Evolutionary conservation across 2,888 invertebrate genomes (phyloP).

Genomic region (Cerastis leucographa): DNA sequence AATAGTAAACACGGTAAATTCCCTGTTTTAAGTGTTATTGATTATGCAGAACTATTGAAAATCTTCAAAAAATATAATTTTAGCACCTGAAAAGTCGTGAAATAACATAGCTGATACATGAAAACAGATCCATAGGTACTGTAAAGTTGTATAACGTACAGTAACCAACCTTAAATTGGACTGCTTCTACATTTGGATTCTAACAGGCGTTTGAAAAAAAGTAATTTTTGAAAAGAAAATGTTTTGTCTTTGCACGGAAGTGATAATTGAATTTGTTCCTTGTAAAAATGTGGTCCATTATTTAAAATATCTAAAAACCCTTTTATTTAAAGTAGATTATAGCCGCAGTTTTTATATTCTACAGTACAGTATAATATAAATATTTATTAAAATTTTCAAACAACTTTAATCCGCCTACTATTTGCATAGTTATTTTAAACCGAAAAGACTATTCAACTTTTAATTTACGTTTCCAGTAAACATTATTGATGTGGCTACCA

Average conservation of each 20-base stretch:
- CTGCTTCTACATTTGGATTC: not conserved
- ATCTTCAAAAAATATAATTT: not conserved
- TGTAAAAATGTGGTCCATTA: not conserved
- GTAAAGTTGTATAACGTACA: not conserved
- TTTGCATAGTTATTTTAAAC: not conserved
- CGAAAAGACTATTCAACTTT: not conserved
- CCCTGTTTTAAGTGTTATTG: too few species aligned
- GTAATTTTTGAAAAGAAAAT: not conserved
- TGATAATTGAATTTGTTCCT: not conserved
- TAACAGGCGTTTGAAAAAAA: not conserved
- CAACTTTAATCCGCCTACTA: conserved; percentile 20
- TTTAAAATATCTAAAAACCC: not conserved
- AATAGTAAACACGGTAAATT: too few species aligned
- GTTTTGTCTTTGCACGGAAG: not conserved
- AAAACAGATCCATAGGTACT: not conserved
- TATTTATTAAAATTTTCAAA: conserved; percentile 4
- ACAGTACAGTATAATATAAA: not conserved
- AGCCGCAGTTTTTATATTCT: not conserved
- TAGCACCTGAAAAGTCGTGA: not conserved
- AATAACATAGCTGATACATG: not conserved
- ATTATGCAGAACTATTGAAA: not conserved
- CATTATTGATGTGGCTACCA: not conserved
- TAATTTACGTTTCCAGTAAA: conserved; percentile 5
- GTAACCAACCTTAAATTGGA: not conserved
- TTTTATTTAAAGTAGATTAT: not conserved